Base-by-base conservation (phyloP, 2,797 vertebrate species). In the Coracias cyanogaster region DNA sequence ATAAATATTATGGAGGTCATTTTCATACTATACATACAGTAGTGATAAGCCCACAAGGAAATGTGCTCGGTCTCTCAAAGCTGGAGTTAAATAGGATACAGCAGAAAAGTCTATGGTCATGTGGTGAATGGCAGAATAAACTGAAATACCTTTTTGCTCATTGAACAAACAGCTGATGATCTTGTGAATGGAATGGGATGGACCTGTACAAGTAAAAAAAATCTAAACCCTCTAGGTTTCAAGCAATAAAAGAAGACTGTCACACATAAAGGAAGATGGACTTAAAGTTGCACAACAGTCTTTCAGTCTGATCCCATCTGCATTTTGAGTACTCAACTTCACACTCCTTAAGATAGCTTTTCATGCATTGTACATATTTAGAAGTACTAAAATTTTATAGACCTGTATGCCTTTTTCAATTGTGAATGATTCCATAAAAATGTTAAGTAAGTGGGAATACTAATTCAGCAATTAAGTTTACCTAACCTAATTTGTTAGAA, bases 361-460 rank as follows among this genome's bases (percentile, higher is more conserved):
- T 35, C 43, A 58, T 79, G 12, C n/a, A 24, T 41, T 0, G 0
- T 9, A 21, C 3, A 1, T 83, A 48, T 73, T 67, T 29, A 74
- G 67, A 82, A 66, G n/a, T 72, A 28, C 15, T 54, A 21, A 28
- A 48, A 35, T 52, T 82, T 86, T 37, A 43, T 55, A 86, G 64
- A 64, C 24, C 14, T 60, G 5, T 31, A 15, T 76, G 33, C 13
- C 33, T 61, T 52, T 89, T 79, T 60, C 54, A n/a, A 17, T 71
- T 26, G 7, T 48, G 71, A 86, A 48, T 51, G 45, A 31, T 77
- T 82, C 37, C 19, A 25, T 60, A 66, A 55, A 61, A 76, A 31
- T 10, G 21, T 46, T 33, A 77, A 82, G 37, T 67, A 64, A 51
- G 62, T 35, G 29, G 52, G 43, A 85, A 69, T 58, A 33, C 24